A percentile compares a stretch with the other conserved stretches of the same genome.
These are phyloP conservation scores for Helogale parvula DNA, from an alignment of 2,113 vertebrate genomes.

Conservation along the genomic window DNA sequence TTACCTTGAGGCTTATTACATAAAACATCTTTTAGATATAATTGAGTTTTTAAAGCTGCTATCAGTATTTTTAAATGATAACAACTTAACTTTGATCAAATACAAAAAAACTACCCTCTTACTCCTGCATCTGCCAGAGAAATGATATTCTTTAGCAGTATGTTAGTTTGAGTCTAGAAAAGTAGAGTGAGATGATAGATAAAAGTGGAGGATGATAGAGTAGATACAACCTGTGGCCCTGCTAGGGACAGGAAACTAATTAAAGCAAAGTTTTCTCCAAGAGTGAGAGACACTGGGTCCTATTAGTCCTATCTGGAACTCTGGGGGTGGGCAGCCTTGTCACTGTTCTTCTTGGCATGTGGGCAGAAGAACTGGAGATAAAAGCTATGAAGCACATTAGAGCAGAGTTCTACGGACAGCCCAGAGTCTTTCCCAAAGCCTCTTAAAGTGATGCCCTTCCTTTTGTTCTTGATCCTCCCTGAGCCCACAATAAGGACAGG, in stretches of 20 bases:
- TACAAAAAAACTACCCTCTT: neutral
- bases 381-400: neutral
- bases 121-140: neutral
- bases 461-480: neutral
- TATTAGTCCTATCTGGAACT: neutral
- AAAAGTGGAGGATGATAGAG: neutral
- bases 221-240: neutral
- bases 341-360: neutral
- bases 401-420: neutral
- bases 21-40: neutral
- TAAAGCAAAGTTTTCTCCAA: neutral
- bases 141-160: neutral
- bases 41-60: neutral
- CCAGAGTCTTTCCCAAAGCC: neutral
- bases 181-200: neutral
- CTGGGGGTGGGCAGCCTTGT: neutral
- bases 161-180: neutral
- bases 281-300: neutral
- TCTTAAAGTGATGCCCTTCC: neutral
- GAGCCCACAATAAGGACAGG: neutral
- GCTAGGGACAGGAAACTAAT: neutral
- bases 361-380: neutral
- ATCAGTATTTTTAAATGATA: neutral
- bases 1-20: neutral
- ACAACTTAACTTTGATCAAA: neutral